Base-by-base conservation (phyloP, 2,113 vertebrate genomes). In the Varanus salvator region DNA sequence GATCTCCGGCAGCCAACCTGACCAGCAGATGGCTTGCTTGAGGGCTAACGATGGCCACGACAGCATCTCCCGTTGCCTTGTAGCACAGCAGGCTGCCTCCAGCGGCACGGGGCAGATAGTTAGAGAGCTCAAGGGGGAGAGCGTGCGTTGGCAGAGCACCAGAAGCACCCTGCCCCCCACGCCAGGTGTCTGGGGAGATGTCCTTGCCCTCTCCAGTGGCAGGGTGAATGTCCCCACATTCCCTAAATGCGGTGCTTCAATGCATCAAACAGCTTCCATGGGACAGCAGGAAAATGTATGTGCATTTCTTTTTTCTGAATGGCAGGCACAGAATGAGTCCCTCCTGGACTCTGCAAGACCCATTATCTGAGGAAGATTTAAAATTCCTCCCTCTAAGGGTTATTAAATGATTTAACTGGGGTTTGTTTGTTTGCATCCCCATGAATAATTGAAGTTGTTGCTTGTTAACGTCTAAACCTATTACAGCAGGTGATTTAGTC, bases 301-400 rank as follows among this genome's bases (percentile, higher is more conserved):
- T 29, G 8, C 17, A 3, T 11, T 50, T 38, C 38, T 38, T 34
- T 23, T 14, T 6, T n/a, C 85, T 21, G 44, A 50, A 44, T 29
- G 25, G n/a, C 50, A 38, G 54, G 27, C 74, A 48, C 71, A 44
- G 27, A 54, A 72, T 0, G 4, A 71, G 80, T 2, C 34, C 34
- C 21, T 12, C 31, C 1, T 19, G 12, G 66, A 29, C 44, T 31
- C 17, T 1, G 60, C 0, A 66, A 54, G 25, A 72, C 50, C 38
- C 25, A 1, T n/a, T 91, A 77, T 78, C 91, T 85, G 3, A 7
- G 83, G 85, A 38, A 31, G 9, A 1, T 29, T 34, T 8, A 78
- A n/a, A 48, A 66, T 6, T 0, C 17, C 29, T 48, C 34, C 34
- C 9, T 38, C 60, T 9, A 8, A 0, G 0, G 72, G 74, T 54